These are phyloP conservation scores for Cantharis lateralis DNA, from an alignment of 2,888 invertebrate species.

Conservation along the genomic window DNA sequence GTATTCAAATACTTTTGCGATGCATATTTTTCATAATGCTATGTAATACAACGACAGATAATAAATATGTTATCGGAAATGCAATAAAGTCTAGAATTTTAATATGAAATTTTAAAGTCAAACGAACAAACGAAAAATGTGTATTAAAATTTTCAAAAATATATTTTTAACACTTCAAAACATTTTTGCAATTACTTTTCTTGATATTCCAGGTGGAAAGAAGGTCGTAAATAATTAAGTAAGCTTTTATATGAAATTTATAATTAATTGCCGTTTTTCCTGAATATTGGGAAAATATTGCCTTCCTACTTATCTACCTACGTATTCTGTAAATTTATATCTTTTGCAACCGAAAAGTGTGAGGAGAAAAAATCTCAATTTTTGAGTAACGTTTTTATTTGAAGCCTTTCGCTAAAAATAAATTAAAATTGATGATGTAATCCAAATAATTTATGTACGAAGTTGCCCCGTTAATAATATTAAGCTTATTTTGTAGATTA, in stretches of 20 bases:
- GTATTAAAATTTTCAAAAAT: no score
- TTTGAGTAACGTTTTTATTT: not conserved
- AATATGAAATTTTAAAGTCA: no score
- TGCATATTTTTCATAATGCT: no score
- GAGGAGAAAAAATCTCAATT: not conserved
- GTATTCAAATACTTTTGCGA: no score
- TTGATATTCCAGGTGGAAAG: not conserved
- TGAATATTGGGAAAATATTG: not conserved
- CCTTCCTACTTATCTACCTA: not conserved
- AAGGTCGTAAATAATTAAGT: not conserved
- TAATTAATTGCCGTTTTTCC: not conserved
- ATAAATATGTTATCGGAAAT: no score
- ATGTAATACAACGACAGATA: no score
- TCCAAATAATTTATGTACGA: not conserved
- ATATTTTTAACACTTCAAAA: no score
- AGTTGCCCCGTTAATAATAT: not conserved
- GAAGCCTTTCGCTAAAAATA: not conserved
- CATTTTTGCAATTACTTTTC: not conserved
- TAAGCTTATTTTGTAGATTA: conserved; percentile 4
- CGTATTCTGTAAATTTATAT: not conserved
- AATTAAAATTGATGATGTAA: not conserved
- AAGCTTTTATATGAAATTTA: not conserved
- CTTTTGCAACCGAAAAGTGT: not conserved
- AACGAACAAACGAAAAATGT: no score
- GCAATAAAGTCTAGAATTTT: no score